Base-by-base conservation (phyloP, 37 sponge, comb jelly and placozoan genomes). In the Agelas oroides region DNA sequence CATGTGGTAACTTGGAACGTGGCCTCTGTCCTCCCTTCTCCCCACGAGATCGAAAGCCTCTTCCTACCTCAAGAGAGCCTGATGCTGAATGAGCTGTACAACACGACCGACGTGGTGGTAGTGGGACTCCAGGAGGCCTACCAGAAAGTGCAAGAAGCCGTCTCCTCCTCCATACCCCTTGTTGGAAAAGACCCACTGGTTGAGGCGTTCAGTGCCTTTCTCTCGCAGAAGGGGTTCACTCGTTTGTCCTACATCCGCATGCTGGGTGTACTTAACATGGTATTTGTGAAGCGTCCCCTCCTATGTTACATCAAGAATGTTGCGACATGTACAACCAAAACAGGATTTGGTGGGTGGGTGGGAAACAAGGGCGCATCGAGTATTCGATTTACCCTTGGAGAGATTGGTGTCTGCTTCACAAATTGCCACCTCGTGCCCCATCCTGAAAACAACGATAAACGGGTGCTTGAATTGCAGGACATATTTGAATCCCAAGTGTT, bases 331-430 rank as follows among this genome's bases (percentile, higher is more conserved):
- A 82, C 81, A 0, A 77, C 80, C 12, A 86, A 81, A 54, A 94
- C 95, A n/a, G 95, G 95, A 0, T 58, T 88, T 25, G 78, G 86
- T 24, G 95, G 95, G 24, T 69, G 88, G 67, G 33, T 91, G 30
- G 95, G 95, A 0, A 94, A 94, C 79, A 94, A 94, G 35, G 95
- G 95, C 23, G 95, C 92, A 17, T 70, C 84, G 3, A 85, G 80
- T 59, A 54, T 94, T 24, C 88, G 91, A 6, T 76, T 88, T 53
- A 73, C 52, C 0, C 40, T 94, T 32, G 85, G 89, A 18, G 86
- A 88, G 37, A 35, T 86, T 11, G 68, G 65, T 18, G 3, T 94
- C 53, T 91, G 92, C 59, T 88, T 94, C 71, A 86, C 86, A 6
- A 94, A 94, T 73, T 94, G 92, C 41, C 95, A 94, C 53, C 79